Percentiles rank a stretch among this genome's conserved stretches.
Evolutionary conservation across 2,113 vertebrate genomes (phyloP).

Genomic region (Rutilus rutilus): DNA sequence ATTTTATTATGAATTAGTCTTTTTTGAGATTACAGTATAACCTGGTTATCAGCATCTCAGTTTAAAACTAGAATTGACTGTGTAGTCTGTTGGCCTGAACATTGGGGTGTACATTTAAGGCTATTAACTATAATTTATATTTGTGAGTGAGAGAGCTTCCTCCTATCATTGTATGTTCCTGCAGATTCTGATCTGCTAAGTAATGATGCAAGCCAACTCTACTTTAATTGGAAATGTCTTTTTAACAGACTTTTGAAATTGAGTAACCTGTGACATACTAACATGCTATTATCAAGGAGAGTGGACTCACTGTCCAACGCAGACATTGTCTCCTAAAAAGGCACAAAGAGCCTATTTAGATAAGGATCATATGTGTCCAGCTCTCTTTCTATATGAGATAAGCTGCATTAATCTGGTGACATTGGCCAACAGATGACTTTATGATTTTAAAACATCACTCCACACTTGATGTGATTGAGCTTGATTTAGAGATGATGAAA

Average conservation of each 20-base stretch:
- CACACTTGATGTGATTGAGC: constrained; percentile 29
- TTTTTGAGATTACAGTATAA: background rate
- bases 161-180: background rate
- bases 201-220: background rate
- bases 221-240: background rate
- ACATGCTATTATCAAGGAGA: background rate
- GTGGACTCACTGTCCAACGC: background rate
- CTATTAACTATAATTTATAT: background rate
- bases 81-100: background rate
- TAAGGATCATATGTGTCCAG: background rate
- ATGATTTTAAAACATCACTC: constrained; percentile 22
- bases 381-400: background rate
- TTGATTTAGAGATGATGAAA: constrained; percentile 48
- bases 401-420: background rate
- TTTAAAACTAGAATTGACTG: background rate
- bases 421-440: constrained; percentile 24
- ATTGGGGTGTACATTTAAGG: background rate
- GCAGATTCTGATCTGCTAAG: background rate
- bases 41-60: background rate
- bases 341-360: background rate
- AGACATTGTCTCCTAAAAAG: background rate
- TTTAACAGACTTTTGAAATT: background rate
- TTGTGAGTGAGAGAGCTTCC: background rate
- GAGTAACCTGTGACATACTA: background rate
- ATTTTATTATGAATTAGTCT: background rate